Conservation (phyloP, 2,888 invertebrate species). For the Xanthia icteritia region DNA sequence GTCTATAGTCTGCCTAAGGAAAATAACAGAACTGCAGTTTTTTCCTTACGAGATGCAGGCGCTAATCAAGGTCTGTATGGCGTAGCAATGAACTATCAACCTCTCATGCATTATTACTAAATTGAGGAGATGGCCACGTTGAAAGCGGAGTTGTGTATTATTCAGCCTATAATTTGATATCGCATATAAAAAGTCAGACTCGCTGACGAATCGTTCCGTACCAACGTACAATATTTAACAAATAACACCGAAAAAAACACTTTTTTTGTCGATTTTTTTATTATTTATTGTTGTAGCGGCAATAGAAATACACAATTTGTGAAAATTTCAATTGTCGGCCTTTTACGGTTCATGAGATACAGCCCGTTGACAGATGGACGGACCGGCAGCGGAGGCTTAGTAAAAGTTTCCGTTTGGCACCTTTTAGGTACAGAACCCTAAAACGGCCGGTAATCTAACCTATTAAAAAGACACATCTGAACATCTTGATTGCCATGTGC, state of each 20-base stretch:
- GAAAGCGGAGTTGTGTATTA: slow-evolving; percentile 4
- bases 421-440: no score
- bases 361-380: no score
- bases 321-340: no score
- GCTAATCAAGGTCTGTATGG: slow-evolving; percentile 1
- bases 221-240: no score
- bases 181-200: not conserved
- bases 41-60: slow-evolving; percentile 7
- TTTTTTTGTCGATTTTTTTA: no score
- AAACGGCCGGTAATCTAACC: not conserved
- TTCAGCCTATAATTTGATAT: not conserved
- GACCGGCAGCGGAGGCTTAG: no score
- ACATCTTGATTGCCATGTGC: not conserved
- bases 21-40: slow-evolving; percentile 14
- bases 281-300: no score
- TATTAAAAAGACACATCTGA: not conserved
- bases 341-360: no score
- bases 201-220: no score
- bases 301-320: no score
- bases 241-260: no score
- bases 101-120: slow-evolving; percentile 25
- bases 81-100: slow-evolving; percentile 18
- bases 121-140: not conserved
- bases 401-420: no score
- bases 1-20: not conserved